These are phyloP conservation scores for Drosophila nr. fundita DNA, from an alignment of 2,888 invertebrate species.

Conservation along the genomic window DNA sequence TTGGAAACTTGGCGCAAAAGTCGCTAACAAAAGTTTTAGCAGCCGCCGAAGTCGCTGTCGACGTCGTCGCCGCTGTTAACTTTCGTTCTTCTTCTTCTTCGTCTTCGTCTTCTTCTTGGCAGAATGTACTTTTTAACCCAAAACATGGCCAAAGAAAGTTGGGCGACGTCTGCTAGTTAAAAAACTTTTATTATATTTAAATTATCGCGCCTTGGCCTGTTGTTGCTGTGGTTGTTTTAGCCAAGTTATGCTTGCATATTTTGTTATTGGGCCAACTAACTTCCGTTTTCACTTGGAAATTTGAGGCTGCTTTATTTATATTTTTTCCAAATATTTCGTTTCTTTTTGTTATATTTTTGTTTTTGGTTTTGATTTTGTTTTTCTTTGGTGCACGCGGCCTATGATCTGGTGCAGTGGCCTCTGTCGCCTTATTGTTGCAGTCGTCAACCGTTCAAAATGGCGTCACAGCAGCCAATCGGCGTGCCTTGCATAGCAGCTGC, in stretches of 20 bases:
- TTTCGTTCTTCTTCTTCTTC: slow-evolving; percentile 40
- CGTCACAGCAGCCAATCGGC: slow-evolving; percentile 64
- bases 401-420: slow-evolving; percentile 50
- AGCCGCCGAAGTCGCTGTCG: slow-evolving; percentile 54
- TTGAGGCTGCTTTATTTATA: not conserved
- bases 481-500: slow-evolving; percentile 53
- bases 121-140: slow-evolving; percentile 62
- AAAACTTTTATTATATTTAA: slow-evolving; percentile 67
- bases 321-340: not conserved
- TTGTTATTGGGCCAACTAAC: slow-evolving; percentile 28
- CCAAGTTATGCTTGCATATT: slow-evolving; percentile 24
- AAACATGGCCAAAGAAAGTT: slow-evolving; percentile 65
- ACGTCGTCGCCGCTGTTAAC: slow-evolving; percentile 47
- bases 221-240: not conserved
- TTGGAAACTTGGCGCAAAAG: slow-evolving; percentile 69
- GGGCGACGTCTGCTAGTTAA: slow-evolving; percentile 46
- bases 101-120: slow-evolving; percentile 44
- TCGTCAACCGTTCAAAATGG: slow-evolving; percentile 50
- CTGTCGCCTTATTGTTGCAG: slow-evolving; percentile 29
- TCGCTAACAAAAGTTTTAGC: slow-evolving; percentile 72
- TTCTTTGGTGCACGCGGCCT: slow-evolving; percentile 12
- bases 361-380: not conserved
- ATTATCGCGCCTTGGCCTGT: slow-evolving; percentile 50
- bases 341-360: not conserved
- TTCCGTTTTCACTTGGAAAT: slow-evolving; percentile 55